phyloP scores from a whole-genome alignment of 2,113 vertebrate genomes.

The Gorsachius goisagi region DNA sequence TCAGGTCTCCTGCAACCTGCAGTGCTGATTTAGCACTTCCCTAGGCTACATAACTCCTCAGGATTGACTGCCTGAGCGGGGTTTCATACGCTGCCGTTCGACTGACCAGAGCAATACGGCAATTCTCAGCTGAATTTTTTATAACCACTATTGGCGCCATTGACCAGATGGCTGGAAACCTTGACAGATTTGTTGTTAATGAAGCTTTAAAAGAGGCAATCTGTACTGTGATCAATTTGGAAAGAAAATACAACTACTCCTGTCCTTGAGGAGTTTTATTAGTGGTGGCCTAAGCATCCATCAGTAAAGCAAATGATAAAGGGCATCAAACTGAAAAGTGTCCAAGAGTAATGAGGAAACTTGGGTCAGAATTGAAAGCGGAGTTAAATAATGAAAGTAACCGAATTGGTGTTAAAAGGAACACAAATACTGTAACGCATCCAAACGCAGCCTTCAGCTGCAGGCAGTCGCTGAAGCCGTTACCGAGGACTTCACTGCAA shows the following conservation, averaged over 20 bases:
- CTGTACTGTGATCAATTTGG: slow-evolving; percentile 25
- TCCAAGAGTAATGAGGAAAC: not conserved
- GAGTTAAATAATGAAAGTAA: not conserved
- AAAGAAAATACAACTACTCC: not conserved
- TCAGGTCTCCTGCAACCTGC: not conserved
- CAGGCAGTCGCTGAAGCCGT: not conserved
- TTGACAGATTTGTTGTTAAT: slow-evolving; percentile 62
- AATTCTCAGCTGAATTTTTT: not conserved
- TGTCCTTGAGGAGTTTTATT: slow-evolving; percentile 36
- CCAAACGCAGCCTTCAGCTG: not conserved
- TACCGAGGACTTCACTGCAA: not conserved
- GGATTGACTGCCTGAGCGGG: not conserved
- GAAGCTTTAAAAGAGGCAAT: slow-evolving; percentile 46
- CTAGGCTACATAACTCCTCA: not conserved
- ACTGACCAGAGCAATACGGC: not conserved
- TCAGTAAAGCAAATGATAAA: slow-evolving; percentile 1
- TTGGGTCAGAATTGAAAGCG: not conserved
- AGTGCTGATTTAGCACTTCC: not conserved
- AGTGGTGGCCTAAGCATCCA: not conserved
- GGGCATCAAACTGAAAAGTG: not conserved
- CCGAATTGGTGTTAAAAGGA: not conserved
- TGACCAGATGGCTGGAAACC: slow-evolving; percentile 51
- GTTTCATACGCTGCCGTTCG: not conserved
- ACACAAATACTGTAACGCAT: not conserved
- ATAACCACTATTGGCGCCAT: not conserved